phyloP scores from a whole-genome alignment of 1,140 invertebrate genomes.

The Euura lappo region DNA sequence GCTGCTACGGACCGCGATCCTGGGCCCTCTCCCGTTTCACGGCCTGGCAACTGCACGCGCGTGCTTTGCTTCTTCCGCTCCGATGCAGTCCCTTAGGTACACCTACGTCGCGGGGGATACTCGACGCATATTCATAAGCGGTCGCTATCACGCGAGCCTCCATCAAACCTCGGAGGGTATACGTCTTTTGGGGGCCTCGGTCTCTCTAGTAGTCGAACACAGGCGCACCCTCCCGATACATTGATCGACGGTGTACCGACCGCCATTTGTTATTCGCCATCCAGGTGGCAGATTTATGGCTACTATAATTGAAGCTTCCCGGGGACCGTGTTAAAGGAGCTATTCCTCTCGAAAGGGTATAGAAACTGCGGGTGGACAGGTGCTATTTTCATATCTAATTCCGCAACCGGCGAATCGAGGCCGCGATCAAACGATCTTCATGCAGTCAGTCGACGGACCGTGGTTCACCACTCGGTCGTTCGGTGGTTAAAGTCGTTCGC shows the following conservation, averaged over 20 bases:
- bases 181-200: too few species aligned
- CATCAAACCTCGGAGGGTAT: not conserved
- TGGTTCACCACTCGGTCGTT: not conserved
- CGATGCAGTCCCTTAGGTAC: not conserved
- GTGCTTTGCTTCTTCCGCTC: not conserved
- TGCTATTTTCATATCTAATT: not conserved
- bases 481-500: constrained; percentile 29
- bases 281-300: not conserved
- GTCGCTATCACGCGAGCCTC: constrained; percentile 25
- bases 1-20: constrained; percentile 24
- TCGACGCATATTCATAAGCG: constrained; percentile 34
- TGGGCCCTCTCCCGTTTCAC: constrained; percentile 16
- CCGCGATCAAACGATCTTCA: not conserved
- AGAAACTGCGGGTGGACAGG: too few species aligned
- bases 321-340: not conserved
- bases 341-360: not conserved
- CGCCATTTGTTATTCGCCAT: constrained; percentile 1
- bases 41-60: constrained; percentile 32
- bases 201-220: too few species aligned
- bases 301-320: not conserved
- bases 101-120: not conserved
- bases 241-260: not conserved
- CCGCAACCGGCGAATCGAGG: not conserved
- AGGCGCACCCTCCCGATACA: not conserved
- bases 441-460: not conserved